Conservation (phyloP, 2,888 invertebrate species). For the Schizaphis graminum region DNA sequence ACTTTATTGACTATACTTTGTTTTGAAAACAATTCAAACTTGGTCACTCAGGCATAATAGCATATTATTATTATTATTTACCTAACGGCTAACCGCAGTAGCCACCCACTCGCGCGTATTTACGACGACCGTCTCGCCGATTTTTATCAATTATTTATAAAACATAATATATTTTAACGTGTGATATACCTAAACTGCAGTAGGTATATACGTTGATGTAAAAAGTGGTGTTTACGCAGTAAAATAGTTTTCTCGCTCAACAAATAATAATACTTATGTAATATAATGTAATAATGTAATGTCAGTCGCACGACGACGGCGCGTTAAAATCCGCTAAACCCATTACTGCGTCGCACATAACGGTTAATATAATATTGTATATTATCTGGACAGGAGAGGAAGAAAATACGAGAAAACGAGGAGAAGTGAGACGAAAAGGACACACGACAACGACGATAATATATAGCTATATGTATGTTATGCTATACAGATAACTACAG, state of each 20-base stretch:
- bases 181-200: background rate
- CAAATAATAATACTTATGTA: background rate
- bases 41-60: background rate
- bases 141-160: conserved; percentile 1
- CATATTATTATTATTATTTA: background rate
- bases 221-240: background rate
- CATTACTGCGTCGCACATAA: conserved; percentile 1
- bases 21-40: background rate
- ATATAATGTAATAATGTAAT: background rate
- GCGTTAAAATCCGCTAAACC: conserved; percentile 24
- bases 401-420: background rate
- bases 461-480: background rate
- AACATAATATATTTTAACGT: background rate
- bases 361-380: background rate
- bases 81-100: background rate
- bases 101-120: background rate
- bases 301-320: background rate
- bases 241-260: background rate
- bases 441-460: background rate
- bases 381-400: too few relatives aligned
- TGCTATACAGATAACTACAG: background rate
- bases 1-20: background rate
- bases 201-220: background rate
- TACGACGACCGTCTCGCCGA: background rate
- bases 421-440: background rate